Percentiles rank a stretch among this genome's conserved stretches.
Conservation (phyloP, 53 echinoderm and acorn worm genomes). For the Crossaster papposus region DNA sequence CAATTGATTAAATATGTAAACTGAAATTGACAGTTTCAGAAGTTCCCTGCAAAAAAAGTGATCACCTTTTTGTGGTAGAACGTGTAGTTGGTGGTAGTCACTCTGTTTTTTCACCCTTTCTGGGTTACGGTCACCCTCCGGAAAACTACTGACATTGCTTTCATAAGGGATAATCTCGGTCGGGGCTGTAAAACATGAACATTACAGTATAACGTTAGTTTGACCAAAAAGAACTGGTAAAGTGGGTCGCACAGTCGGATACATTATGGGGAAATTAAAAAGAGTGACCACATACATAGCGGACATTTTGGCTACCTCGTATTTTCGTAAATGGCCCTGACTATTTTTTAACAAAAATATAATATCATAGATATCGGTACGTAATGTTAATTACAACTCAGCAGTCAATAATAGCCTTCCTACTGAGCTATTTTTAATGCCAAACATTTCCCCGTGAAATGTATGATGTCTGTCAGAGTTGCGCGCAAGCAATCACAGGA, state of each 20-base stretch:
- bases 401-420: no score
- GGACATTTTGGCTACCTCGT: no score
- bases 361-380: no score
- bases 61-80: conserved; percentile 85
- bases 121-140: conserved; percentile 90
- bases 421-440: no score
- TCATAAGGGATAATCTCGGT: conserved; percentile 77
- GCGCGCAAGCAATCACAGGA: no score
- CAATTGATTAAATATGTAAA: background rate
- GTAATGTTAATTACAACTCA: no score
- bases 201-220: background rate
- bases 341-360: no score
- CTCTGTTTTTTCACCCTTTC: conserved; percentile 75
- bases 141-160: conserved; percentile 93
- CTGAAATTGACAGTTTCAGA: background rate
- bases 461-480: no score
- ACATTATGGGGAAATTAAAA: background rate
- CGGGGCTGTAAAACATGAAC: conserved; percentile 58
- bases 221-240: no score
- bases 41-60: background rate
- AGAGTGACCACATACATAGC: background rate
- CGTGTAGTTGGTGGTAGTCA: conserved; percentile 87
- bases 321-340: no score
- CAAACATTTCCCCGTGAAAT: no score
- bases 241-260: background rate